Base-by-base conservation (phyloP, 2,113 vertebrate genomes). In the Heliornis fulica region DNA sequence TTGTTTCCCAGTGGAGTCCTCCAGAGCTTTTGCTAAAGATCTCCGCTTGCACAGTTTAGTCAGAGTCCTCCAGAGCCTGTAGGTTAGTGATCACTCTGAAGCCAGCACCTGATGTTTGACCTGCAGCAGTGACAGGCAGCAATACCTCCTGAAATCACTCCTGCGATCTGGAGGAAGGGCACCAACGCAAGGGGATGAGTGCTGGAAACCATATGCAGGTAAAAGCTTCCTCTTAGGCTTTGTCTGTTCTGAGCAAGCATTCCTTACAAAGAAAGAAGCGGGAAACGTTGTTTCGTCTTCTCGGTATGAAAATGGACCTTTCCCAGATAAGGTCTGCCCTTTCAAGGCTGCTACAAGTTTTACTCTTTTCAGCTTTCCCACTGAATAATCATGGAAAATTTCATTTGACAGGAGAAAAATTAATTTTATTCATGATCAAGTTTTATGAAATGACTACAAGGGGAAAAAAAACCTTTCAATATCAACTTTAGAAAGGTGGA, bases 361-460 rank as follows among this genome's bases (percentile, higher is more conserved):
- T 61, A 83, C 71, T 53, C n/a, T 87, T 71, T 68, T 63, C 72
- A 86, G 48, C n/a, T 69, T 94, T 92, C 68, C 22, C 41, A 74
- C 48, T 82, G 60, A 91, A 91, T 46, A 90, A 70, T 40, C 91
- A 91, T 83, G 23, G 34, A 77, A 85, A 87, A 53, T 8, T 22
- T 29, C 25, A 45, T 79, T 70, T 93, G 78, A 91, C 45, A 72
- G 53, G 66, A 92, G 57, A n/a, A 66, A 89, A 89, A 83, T 25
- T 40, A 38, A 69, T 78, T 89, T 87, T 83, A 84, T 71, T 80
- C 51, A 56, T 29, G 1, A 83, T 60, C 20, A 64, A 45, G 72
- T 71, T 76, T 38, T 28, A 92, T 14, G 2, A 93, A 87, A 76
- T 0, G 0, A 75, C 23, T 48, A 90, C 26, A 36, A 60, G n/a